Base-by-base conservation (phyloP, 2,888 invertebrate species). In the Eupsilia transversa region DNA sequence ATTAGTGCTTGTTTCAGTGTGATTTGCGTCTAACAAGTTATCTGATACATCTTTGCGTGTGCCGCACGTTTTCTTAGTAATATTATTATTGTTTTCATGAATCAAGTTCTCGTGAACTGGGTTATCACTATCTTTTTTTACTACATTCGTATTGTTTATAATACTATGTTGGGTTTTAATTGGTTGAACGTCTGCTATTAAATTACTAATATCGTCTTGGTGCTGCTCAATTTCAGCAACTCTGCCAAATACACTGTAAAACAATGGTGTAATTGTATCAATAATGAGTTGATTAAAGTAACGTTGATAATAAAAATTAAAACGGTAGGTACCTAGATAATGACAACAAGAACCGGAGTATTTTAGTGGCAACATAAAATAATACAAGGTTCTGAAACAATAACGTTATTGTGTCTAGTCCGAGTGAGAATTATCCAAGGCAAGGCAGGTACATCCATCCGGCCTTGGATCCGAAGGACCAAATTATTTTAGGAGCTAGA, bases 231-330 rank as follows among this genome's bases (percentile, higher is more conserved):
- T 78, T 41, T 89, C 77, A 23, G 90, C 81, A 27, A 94, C 89
- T 89, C 90, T 91, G 56, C 90, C 91, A 78, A 88, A 77, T 52
- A 88, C 89, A 77, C 94, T 94, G 87, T n/a, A 91, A 86, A 81
- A 67, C 43, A 91, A 87, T 57, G 27, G 54, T 43, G 2, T 52
- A 7, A 33, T 61, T 79, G 52, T 57, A 17, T 71, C 74, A 81
- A n/a, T 52, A 68, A 65, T 57, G 41, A 63, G 43, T 38, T 52
- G 27, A 57, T 66, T 74, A 56, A 38, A 56, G 7, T 78, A 17
- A 71, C 41, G 27, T n/a, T 64, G 23, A 54, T 59, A 54, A 56
- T 81, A 27, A 41, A 41, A 61, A 77, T 64, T 57, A 56, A 54
- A 72, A 72, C 10, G 30, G 35, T 64, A 57, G 10, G 14, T 41